Percentiles rank a stretch among this genome's conserved stretches.
Conservation (phyloP, 2,797 vertebrate species). For the Rachycentron canadum region DNA sequence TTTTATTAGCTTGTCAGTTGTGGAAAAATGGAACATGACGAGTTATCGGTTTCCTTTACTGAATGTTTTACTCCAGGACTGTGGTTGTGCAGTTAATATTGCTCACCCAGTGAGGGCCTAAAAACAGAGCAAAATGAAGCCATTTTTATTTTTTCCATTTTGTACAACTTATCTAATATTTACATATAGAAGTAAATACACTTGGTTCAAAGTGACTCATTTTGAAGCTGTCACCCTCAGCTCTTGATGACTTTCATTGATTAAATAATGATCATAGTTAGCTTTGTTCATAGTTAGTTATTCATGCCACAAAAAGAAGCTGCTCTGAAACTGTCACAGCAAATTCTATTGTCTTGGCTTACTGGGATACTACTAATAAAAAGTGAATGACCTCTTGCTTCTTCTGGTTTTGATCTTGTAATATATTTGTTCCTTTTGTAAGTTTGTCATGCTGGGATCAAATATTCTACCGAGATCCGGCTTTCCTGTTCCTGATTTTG, state of each 20-base stretch:
- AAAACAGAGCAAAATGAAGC: too few relatives aligned
- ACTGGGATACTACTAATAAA: conserved; percentile 38
- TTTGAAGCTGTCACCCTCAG: not conserved
- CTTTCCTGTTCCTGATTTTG: conserved; percentile 31
- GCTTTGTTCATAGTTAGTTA: conserved; percentile 6
- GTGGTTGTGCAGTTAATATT: not conserved
- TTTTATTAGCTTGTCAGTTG: not conserved
- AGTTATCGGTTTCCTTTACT: not conserved
- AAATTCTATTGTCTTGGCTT: conserved; percentile 15
- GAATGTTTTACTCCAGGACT: not conserved
- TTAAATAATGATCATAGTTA: conserved; percentile 17
- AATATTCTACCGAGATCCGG: conserved; percentile 8
- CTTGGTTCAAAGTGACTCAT: not conserved
- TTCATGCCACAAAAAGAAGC: conserved; percentile 21
- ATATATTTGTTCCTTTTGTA: conserved; percentile 15
- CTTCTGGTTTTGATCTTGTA: conserved; percentile 16
- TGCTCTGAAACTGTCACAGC: conserved; percentile 32
- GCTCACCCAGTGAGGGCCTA: not conserved
- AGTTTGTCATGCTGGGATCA: conserved; percentile 16
- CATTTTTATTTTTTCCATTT: not conserved
- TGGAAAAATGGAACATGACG: not conserved
- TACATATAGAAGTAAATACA: not conserved
- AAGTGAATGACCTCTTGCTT: conserved; percentile 21
- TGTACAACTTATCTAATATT: not conserved
- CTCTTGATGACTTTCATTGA: conserved; percentile 11